Base-by-base conservation (phyloP, 2,113 vertebrate species). In the Myiagra hebetior region DNA sequence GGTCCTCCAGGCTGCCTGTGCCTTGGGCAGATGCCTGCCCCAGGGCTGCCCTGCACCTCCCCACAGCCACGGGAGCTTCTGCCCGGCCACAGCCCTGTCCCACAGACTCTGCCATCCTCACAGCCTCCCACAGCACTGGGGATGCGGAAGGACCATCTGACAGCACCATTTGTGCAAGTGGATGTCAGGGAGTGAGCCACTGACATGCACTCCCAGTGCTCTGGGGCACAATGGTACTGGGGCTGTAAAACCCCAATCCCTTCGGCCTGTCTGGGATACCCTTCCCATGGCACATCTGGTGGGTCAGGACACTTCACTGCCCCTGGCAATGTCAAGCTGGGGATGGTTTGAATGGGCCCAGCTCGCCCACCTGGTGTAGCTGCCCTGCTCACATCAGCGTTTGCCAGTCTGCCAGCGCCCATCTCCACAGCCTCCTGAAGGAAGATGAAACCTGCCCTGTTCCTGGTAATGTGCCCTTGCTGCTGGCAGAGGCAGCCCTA, bases 31-130 rank as follows among this genome's bases (percentile, higher is more conserved):
- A 22, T 0, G 1, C 64, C 60, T 1, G 3, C 6, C 28, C 15
- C 1, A 0, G 55, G 39, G 39, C 33, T 81, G 24, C n/a, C 44
- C 50, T 2, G 7, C 0, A 2, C 21, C 11, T 26, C 49, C 21
- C 13, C 2, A 21, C 49, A 87, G 65, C 62, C n/a, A 12, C 1
- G 0, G 10, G 33, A 78, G 33, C 70, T 56, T 22, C 70, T 59
- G 52, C 37, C n/a, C 0, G 0, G 27, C 52, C 0, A 0, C 17
- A 22, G 39, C 27, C 55, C 56, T 5, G 2, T 80, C 37, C 37
- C 23, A 1, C 0, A 0, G 52, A 52, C 52, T 42, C 39, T 3
- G 26, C 39, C 30, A 15, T 33, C 57, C 77, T 65, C 3, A 2
- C n/a, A 37, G 64, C 30, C 39, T 91, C 65, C 69, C 22, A 4